phyloP scores from a whole-genome alignment of 2,113 vertebrate genomes.

The Callospermophilus lateralis region DNA sequence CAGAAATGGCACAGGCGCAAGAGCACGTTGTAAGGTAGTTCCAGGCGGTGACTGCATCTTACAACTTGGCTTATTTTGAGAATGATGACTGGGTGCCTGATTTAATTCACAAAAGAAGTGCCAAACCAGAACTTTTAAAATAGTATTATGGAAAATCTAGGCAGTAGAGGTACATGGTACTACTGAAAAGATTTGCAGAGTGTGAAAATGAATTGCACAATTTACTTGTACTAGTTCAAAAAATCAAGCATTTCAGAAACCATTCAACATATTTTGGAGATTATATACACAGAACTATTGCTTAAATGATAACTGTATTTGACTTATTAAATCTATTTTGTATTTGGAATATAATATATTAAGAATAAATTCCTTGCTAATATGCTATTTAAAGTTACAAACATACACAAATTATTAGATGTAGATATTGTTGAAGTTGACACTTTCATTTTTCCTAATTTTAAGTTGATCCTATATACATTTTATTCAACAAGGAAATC shows the following conservation, averaged over 20 bases:
- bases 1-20: slow-evolving; percentile 70
- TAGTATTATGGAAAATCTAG: slow-evolving; percentile 51
- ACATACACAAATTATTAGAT: background rate
- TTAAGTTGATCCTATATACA: slow-evolving; percentile 8
- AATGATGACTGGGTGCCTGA: slow-evolving; percentile 81
- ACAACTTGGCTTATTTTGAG: slow-evolving; percentile 77
- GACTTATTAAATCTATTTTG: slow-evolving; percentile 27
- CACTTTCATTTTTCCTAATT: slow-evolving; percentile 57
- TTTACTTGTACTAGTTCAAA: slow-evolving; percentile 37
- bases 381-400: background rate
- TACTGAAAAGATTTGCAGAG: slow-evolving; percentile 43
- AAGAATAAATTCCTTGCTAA: slow-evolving; percentile 30
- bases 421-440: background rate
- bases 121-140: slow-evolving; percentile 73
- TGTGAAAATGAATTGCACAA: background rate
- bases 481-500: background rate
- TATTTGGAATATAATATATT: slow-evolving; percentile 32
- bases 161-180: background rate
- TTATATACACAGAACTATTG: background rate
- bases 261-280: background rate
- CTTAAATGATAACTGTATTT: slow-evolving; percentile 42
- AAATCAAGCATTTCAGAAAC: slow-evolving; percentile 56
- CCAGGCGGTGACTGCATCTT: slow-evolving; percentile 72
- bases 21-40: slow-evolving; percentile 70
- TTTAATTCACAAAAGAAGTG: slow-evolving; percentile 82